Conservation (phyloP, 2,888 invertebrate species). For the Chaetoderma sp. region DNA sequence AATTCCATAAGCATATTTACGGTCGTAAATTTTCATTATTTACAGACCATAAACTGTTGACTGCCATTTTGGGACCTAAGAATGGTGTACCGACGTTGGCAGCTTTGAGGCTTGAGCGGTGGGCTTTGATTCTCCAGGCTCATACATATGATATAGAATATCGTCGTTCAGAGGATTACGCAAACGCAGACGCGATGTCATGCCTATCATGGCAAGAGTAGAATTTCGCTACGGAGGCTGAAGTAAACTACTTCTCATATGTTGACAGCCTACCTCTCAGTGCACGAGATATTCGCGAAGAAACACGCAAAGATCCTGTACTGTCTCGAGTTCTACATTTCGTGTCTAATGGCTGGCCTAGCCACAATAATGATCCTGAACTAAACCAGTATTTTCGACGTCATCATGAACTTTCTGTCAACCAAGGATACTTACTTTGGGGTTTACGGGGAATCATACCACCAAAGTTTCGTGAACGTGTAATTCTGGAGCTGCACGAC, state of each 20-base stretch:
- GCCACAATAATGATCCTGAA: slow-evolving; percentile 3
- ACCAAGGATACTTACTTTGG: slow-evolving; percentile 29
- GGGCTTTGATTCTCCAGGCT: slow-evolving; percentile 51
- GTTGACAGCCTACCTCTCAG: slow-evolving; percentile 31
- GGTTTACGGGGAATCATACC: slow-evolving; percentile 38
- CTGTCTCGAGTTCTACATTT: slow-evolving; percentile 9
- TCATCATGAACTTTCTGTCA: slow-evolving; percentile 21
- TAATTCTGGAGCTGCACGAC: slow-evolving; percentile 30
- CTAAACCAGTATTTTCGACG: slow-evolving; percentile 22
- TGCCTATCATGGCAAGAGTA: slow-evolving; percentile 40
- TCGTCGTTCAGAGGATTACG: slow-evolving; percentile 45
- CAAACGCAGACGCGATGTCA: slow-evolving; percentile 59
- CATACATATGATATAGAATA: slow-evolving; percentile 61
- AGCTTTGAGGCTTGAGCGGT: slow-evolving; percentile 50
- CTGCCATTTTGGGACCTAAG: slow-evolving; percentile 59
- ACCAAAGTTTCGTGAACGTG: not conserved
- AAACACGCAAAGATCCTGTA: slow-evolving; percentile 26
- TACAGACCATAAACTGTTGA: slow-evolving; percentile 68
- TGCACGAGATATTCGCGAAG: slow-evolving; percentile 15
- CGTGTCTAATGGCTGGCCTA: not conserved
- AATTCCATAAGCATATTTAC: slow-evolving; percentile 67
- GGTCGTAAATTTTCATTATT: slow-evolving; percentile 65
- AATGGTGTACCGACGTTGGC: slow-evolving; percentile 46
- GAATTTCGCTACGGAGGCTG: slow-evolving; percentile 4
- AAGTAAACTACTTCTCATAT: slow-evolving; percentile 23